Evolutionary conservation across 2,888 invertebrate genomes (phyloP).

Genomic region (Oscheius onirici): DNA sequence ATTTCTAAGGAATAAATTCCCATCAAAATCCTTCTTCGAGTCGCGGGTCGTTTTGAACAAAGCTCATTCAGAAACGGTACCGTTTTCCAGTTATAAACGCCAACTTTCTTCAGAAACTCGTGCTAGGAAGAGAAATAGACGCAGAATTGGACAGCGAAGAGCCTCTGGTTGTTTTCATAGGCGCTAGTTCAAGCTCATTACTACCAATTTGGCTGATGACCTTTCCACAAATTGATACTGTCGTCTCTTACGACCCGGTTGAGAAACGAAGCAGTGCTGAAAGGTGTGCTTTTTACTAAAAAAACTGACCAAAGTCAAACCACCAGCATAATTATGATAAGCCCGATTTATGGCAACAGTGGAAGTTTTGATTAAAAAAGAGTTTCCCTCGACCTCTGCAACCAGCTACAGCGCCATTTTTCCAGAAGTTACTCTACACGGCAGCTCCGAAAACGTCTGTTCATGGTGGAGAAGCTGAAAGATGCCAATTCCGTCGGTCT

Average conservation of each 20-base stretch:
- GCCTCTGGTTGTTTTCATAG: constrained; percentile 58
- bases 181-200: constrained; percentile 54
- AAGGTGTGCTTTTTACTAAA: not conserved
- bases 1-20: not conserved
- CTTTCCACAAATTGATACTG: constrained; percentile 45
- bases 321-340: too few relatives aligned
- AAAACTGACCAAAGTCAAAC: too few relatives aligned
- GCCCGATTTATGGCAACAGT: too few relatives aligned
- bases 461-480: constrained; percentile 87
- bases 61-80: not conserved
- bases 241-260: constrained; percentile 41
- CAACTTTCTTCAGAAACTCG: not conserved
- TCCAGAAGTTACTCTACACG: constrained; percentile 39
- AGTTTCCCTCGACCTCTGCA: too few relatives aligned
- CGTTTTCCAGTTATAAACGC: not conserved
- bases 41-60: constrained; percentile 8
- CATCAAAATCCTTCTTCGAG: not conserved
- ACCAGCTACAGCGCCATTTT: too few relatives aligned
- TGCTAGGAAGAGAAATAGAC: constrained; percentile 2
- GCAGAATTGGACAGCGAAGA: constrained; percentile 8
- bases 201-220: constrained; percentile 66
- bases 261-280: too few relatives aligned
- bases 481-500: constrained; percentile 86
- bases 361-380: not conserved
- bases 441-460: constrained; percentile 82